phyloP scores from a whole-genome alignment of 2,888 invertebrate genomes.

The Drosophila anceps region DNA sequence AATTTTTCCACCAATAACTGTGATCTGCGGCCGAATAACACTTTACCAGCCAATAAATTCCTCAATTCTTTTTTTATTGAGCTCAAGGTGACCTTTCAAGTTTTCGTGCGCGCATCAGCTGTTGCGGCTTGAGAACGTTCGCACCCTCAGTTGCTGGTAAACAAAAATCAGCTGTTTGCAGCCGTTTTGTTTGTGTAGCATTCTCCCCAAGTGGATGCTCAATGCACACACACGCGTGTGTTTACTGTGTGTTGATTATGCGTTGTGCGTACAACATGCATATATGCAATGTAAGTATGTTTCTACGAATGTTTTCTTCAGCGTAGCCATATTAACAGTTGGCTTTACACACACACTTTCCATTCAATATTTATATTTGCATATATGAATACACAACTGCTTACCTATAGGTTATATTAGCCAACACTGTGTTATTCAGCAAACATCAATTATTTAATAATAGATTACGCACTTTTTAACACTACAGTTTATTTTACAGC shows the following conservation, averaged over 20 bases:
- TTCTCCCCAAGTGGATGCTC: slow-evolving; percentile 9
- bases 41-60: slow-evolving; percentile 69
- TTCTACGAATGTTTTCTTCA: background rate
- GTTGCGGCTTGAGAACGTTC: slow-evolving; percentile 50
- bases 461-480: background rate
- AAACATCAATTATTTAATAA: background rate
- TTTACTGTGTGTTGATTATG: slow-evolving; percentile 1
- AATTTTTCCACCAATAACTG: slow-evolving; percentile 43
- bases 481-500: background rate
- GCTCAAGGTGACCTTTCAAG: slow-evolving; percentile 82
- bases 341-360: background rate
- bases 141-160: slow-evolving; percentile 65
- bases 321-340: background rate
- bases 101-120: slow-evolving; percentile 69
- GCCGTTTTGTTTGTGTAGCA: slow-evolving; percentile 7
- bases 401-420: background rate
- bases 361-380: background rate
- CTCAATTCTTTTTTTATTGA: slow-evolving; percentile 64
- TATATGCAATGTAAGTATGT: background rate
- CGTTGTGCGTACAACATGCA: background rate
- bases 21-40: slow-evolving; percentile 39
- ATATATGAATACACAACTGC: background rate
- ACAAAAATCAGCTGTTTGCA: slow-evolving; percentile 67
- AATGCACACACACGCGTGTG: background rate
- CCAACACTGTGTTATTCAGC: background rate